Base-by-base conservation (phyloP, 2,797 vertebrate species). In the Leptoclinus maculatus region DNA sequence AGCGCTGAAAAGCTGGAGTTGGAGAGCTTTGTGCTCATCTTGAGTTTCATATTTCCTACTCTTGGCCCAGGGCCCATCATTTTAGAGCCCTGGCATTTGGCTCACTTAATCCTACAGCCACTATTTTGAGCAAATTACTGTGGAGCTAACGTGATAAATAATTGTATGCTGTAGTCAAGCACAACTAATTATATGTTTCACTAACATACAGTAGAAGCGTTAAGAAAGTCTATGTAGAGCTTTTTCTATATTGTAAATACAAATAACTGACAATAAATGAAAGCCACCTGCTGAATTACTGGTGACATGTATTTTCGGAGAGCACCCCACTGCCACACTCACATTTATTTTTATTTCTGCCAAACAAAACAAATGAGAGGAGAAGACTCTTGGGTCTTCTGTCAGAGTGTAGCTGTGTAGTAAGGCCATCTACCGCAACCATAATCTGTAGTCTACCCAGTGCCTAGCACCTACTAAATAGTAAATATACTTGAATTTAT, bases 1-100 rank as follows among this genome's bases (percentile, higher is more conserved):
- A 34, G 3, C 58, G 53, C 49, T 8, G 56, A 57, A 32, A 58
- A 71, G 34, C 49, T 38, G 34, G 12, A 77, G 68, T 71, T 21
- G 34, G 41, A 75, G 32, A 53, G 66, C 66, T 58, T 23, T 51
- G 23, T 56, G 57, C 51, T 74, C 57, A 78, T 73, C 72, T 73
- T 29, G 49, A 77, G 45, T 34, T 76, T 65, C 51, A 57, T 59
- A 21, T 7, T 39, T 51, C 21, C 66, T 83, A 64, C 72, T 21
- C 25, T 62, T 75, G 56, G 62, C 39, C n/a, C n/a, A n/a, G n/a
- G n/a, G n/a, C n/a, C n/a, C n/a, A 74, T 56, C 13, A 54, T 32
- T 14, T 29, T 25, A 23, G 36, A 56, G 41, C 19, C 3, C 1
- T 47, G 59, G 47, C 36, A 51, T 69, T 79, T 58, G 47, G 34